A percentile compares a stretch with the other conserved stretches of the same genome.
phyloP scores from a whole-genome alignment of 2,888 invertebrate species.

The Aporophyla nigra region DNA sequence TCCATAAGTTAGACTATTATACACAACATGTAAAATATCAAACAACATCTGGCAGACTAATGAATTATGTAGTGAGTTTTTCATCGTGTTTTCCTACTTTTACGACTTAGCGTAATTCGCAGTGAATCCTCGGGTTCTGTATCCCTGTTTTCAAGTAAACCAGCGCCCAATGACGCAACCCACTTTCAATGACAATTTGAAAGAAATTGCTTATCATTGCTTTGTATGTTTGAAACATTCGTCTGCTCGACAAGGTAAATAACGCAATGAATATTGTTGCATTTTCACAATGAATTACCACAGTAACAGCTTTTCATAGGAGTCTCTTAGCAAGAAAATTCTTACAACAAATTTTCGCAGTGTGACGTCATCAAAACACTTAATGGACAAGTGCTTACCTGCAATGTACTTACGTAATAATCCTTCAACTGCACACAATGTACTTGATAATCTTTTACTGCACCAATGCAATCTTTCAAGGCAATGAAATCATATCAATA shows the following conservation, averaged over 20 bases:
- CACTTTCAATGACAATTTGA: no score
- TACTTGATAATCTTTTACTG: slow-evolving; percentile 28
- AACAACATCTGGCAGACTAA: slow-evolving; percentile 64
- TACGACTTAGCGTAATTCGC: background rate
- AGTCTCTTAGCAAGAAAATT: background rate
- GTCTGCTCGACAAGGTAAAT: no score
- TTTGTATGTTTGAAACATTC: no score
- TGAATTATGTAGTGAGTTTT: slow-evolving; percentile 55
- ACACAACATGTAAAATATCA: slow-evolving; percentile 37
- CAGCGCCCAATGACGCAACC: no score
- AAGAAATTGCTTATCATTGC: no score
- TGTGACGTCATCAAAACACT: background rate
- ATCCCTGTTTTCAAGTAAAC: background rate
- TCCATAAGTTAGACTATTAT: slow-evolving; percentile 24
- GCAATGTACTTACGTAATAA: background rate
- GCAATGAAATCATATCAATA: slow-evolving; percentile 12
- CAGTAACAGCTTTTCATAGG: background rate
- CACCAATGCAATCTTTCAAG: slow-evolving; percentile 30
- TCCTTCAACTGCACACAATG: background rate
- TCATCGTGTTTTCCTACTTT: slow-evolving; percentile 26
- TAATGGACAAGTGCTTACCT: background rate
- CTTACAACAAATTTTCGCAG: background rate
- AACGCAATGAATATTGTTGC: no score
- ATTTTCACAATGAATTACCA: no score
- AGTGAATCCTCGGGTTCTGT: slow-evolving; percentile 6